Evolutionary conservation across 1,140 invertebrate species (phyloP).

Genomic region (Anastatus disparis): DNA sequence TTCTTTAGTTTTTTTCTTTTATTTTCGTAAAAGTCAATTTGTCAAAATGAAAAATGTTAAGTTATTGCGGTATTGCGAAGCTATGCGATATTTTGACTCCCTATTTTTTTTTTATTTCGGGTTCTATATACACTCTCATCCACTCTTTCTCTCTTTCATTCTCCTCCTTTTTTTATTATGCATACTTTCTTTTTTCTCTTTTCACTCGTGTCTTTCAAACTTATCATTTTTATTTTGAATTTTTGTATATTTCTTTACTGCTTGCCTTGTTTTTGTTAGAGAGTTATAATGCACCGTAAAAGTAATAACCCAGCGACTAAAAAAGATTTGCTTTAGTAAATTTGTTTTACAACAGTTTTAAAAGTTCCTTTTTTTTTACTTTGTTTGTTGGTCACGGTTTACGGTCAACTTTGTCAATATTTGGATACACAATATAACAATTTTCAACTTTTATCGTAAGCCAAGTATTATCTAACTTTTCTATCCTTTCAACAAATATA

Average conservation of each 20-base stretch:
- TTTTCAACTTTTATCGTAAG: too few species aligned
- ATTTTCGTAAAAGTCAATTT: constrained; percentile 32
- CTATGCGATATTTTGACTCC: constrained; percentile 17
- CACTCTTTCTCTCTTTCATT: neutral
- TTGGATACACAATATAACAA: too few species aligned
- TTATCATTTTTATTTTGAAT: neutral
- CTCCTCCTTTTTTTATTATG: constrained; percentile 22
- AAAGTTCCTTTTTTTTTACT: too few species aligned
- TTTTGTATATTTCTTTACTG: neutral
- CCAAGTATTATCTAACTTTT: too few species aligned
- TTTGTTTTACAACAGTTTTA: neutral
- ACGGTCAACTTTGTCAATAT: too few species aligned
- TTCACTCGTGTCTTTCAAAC: constrained; percentile 10
- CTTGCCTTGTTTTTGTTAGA: neutral
- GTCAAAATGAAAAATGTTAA: constrained; percentile 37
- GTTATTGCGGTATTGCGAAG: constrained; percentile 31
- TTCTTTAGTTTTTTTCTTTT: too few species aligned
- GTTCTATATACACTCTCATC: neutral
- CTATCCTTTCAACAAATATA: too few species aligned
- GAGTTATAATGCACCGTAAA: neutral
- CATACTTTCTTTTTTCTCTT: neutral
- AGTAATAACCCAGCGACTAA: constrained; percentile 14
- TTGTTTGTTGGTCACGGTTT: too few species aligned
- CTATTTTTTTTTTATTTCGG: too few species aligned
- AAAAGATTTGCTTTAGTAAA: neutral